A percentile compares a stretch with the other conserved stretches of the same genome.
These are phyloP conservation scores for Crambe crambe DNA, from an alignment of 37 sponge, comb jelly and placozoan genomes.

Conservation along the genomic window DNA sequence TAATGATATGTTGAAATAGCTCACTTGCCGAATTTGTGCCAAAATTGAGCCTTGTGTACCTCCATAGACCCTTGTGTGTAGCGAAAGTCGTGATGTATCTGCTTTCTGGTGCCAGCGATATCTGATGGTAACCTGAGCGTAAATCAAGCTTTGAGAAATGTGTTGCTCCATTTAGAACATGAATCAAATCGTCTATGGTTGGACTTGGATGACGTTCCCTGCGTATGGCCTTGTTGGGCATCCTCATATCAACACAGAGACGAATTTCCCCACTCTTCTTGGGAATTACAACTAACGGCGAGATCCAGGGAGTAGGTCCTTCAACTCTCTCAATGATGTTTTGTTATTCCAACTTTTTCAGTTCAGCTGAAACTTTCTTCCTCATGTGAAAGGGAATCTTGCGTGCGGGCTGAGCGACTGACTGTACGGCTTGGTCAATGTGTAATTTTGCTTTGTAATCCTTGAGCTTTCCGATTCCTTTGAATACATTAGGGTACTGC, in stretches of 20 bases:
- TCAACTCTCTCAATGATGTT: background rate
- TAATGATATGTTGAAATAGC: conserved; percentile 39
- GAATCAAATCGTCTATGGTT: conserved; percentile 38
- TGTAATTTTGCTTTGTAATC: background rate
- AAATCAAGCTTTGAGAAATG: conserved; percentile 45
- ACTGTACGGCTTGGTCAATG: background rate
- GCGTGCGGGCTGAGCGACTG: background rate
- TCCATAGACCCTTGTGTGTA: conserved; percentile 38
- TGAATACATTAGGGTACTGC: conserved; percentile 13
- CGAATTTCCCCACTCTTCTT: conserved; percentile 62
- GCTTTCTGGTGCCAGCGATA: conserved; percentile 22
- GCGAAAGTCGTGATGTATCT: conserved; percentile 55
- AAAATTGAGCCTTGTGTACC: conserved; percentile 51
- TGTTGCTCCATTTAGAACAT: background rate
- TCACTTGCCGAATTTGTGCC: conserved; percentile 55
- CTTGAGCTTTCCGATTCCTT: background rate
- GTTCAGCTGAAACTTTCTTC: background rate
- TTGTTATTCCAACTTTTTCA: background rate
- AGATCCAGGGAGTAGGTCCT: conserved; percentile 44
- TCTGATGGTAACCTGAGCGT: conserved; percentile 43
- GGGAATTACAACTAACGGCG: conserved; percentile 52
- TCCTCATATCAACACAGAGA: conserved; percentile 55
- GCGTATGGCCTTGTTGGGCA: conserved; percentile 51
- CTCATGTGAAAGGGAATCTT: background rate
- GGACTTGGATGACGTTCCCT: conserved; percentile 32